These are phyloP conservation scores for Meleagris gallopavo DNA, from an alignment of 2,113 vertebrate genomes.

Conservation along the genomic window DNA sequence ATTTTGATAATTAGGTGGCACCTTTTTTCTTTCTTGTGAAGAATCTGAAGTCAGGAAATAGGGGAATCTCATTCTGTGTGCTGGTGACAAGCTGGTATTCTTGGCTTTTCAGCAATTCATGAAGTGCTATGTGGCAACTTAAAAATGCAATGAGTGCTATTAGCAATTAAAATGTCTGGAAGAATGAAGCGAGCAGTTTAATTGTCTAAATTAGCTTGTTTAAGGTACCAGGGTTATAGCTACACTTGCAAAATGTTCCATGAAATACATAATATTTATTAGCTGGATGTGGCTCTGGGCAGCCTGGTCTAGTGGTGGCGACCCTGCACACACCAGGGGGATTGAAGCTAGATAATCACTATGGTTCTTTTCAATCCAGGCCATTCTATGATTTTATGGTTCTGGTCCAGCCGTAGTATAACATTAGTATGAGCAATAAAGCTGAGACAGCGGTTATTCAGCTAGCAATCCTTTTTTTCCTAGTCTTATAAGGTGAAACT, in stretches of 20 bases:
- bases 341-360: no score
- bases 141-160: neutral
- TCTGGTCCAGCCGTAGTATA: neutral
- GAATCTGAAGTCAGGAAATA: neutral
- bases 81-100: neutral
- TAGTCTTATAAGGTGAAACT: neutral
- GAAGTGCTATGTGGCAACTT: neutral
- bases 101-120: neutral
- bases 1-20: neutral
- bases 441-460: neutral
- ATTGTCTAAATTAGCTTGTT: slow-evolving; percentile 18
- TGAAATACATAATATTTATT: neutral
- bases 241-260: neutral
- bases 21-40: neutral
- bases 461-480: neutral
- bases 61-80: neutral
- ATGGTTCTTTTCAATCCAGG: no score
- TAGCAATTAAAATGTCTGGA: slow-evolving; percentile 26
- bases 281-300: neutral
- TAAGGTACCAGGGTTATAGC: neutral
- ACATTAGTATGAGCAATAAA: neutral
- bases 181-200: slow-evolving; percentile 7
- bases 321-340: no score
- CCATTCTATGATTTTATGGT: no score
- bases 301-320: no score